Conservation (phyloP, 2,113 vertebrate species). For the Albula glossodonta region DNA sequence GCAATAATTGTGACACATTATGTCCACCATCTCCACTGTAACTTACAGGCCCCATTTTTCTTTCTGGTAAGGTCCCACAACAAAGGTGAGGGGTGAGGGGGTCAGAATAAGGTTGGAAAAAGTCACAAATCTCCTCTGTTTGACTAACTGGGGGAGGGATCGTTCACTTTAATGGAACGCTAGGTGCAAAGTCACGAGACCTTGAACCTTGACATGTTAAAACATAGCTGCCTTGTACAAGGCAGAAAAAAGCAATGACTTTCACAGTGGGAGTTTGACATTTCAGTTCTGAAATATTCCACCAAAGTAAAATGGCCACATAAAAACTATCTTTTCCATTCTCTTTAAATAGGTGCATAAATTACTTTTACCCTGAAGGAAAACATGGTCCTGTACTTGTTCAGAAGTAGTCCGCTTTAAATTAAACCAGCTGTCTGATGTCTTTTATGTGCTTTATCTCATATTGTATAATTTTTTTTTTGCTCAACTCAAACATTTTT, state of each 20-base stretch:
- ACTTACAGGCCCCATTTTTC: too few species aligned
- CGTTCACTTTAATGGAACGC: constrained; percentile 1
- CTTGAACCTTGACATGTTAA: background rate
- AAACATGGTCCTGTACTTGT: background rate
- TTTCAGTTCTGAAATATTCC: background rate
- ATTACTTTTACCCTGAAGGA: background rate
- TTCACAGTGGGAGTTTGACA: too few species aligned
- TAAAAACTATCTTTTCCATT: background rate
- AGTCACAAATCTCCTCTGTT: background rate
- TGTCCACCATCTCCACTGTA: too few species aligned
- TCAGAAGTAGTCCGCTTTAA: background rate
- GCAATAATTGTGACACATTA: too few species aligned
- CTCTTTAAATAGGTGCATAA: background rate
- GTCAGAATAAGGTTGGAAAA: background rate
- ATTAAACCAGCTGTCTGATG: background rate
- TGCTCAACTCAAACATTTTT: background rate
- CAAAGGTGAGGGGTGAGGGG: background rate
- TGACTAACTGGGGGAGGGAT: background rate
- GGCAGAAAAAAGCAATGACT: background rate
- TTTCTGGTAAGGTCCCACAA: background rate
- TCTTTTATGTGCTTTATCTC: background rate
- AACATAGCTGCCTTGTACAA: background rate
- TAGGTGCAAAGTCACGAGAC: background rate
- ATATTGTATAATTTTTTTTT: background rate
- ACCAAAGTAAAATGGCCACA: background rate